Percentiles rank a stretch among this genome's conserved stretches.
These are phyloP conservation scores for Hylaeus volcanicus DNA, from an alignment of 1,140 invertebrate species.

Conservation along the genomic window DNA sequence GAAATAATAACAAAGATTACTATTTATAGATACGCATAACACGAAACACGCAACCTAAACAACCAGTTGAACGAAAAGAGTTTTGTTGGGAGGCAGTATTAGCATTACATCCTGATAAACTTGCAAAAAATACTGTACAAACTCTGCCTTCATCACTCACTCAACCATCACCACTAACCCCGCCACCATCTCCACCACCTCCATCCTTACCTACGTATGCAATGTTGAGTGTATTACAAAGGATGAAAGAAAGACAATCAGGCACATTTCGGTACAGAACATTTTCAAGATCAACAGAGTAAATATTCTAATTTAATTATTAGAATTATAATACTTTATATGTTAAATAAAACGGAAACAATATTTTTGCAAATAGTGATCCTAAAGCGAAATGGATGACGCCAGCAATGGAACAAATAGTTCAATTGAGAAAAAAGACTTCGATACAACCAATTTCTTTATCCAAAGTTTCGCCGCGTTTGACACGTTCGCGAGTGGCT, in stretches of 20 bases:
- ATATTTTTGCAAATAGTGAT: conserved; percentile 52
- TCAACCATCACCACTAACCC: conserved; percentile 69
- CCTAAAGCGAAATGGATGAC: conserved; percentile 76
- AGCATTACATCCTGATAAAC: conserved; percentile 76
- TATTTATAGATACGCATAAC: conserved; percentile 75
- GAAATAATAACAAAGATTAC: conserved; percentile 20
- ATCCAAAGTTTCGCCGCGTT: conserved; percentile 44
- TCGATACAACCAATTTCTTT: conserved; percentile 1
- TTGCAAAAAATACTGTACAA: conserved; percentile 77
- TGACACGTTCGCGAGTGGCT: conserved; percentile 71
- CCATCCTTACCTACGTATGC: conserved; percentile 79
- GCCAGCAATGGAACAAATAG: conserved; percentile 77
- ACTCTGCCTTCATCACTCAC: conserved; percentile 69
- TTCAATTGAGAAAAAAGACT: conserved; percentile 67
- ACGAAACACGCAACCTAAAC: conserved; percentile 71
- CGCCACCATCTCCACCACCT: conserved; percentile 73
- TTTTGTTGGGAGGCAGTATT: conserved; percentile 79
- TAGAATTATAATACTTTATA: not conserved
- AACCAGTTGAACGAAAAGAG: conserved; percentile 62
- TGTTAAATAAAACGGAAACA: not conserved
- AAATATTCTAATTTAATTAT: conserved; percentile 49
- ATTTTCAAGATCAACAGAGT: conserved; percentile 71
- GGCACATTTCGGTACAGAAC: conserved; percentile 63
- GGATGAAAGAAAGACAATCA: conserved; percentile 76
- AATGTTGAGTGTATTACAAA: conserved; percentile 80